These are phyloP conservation scores for Abramis brama DNA, from an alignment of 2,113 vertebrate genomes.

Conservation along the genomic window DNA sequence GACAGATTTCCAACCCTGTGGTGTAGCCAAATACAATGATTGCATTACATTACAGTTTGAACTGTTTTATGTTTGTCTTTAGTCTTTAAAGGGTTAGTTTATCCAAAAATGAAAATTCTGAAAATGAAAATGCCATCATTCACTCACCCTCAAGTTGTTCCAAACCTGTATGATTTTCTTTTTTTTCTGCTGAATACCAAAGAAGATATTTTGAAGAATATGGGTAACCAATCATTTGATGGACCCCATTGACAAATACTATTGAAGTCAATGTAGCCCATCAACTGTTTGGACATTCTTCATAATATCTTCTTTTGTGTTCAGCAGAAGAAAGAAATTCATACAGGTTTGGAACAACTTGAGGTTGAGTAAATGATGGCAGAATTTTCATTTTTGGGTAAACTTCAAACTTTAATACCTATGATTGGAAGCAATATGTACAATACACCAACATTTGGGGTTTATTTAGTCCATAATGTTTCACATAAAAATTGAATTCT, in stretches of 20 bases:
- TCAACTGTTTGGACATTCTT: no score
- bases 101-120: neutral
- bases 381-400: neutral
- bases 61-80: slow-evolving; percentile 20
- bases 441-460: slow-evolving; percentile 2
- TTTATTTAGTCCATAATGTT: neutral
- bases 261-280: no score
- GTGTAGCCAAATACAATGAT: slow-evolving; percentile 1
- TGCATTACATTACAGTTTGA: neutral
- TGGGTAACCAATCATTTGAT: no score
- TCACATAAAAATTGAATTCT: neutral
- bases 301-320: no score
- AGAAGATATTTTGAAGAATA: neutral
- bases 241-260: no score
- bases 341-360: neutral
- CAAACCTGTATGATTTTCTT: neutral
- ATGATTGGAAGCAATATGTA: neutral
- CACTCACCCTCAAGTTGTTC: neutral
- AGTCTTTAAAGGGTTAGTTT: neutral
- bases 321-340: neutral
- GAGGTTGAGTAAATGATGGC: neutral
- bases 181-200: neutral
- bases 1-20: slow-evolving; percentile 11
- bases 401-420: neutral
- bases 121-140: neutral